These are phyloP conservation scores for Temnothorax ravouxi DNA, from an alignment of 2,888 invertebrate species.

Conservation along the genomic window DNA sequence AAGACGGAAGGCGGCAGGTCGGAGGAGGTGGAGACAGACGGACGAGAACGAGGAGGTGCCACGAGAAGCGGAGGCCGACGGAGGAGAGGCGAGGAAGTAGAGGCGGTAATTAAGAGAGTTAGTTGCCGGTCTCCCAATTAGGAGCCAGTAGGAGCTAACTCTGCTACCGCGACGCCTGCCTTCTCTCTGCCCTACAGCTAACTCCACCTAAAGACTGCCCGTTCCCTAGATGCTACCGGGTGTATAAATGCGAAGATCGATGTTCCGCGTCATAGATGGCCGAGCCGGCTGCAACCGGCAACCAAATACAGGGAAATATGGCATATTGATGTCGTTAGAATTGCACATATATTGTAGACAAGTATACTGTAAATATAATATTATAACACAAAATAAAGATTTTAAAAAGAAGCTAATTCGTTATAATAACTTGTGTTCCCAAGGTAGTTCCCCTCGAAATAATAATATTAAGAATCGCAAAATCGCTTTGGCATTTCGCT, in stretches of 20 bases:
- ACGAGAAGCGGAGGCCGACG: conserved; percentile 66
- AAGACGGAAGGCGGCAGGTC: conserved; percentile 53
- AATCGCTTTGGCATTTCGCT: not conserved
- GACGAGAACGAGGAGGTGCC: conserved; percentile 65
- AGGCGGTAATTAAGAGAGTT: conserved; percentile 88
- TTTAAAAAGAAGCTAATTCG: not conserved
- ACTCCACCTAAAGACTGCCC: conserved; percentile 80
- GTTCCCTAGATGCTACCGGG: conserved; percentile 74
- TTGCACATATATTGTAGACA: conserved; percentile 1
- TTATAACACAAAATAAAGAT: not conserved
- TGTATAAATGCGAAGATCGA: conserved; percentile 66
- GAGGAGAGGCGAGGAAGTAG: conserved; percentile 80
- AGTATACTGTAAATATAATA: not conserved
- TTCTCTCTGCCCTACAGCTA: conserved; percentile 79
- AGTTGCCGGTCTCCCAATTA: conserved; percentile 86
- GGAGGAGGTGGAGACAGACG: conserved; percentile 61
- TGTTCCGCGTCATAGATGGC: conserved; percentile 46
- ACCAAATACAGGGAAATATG: conserved; percentile 24
- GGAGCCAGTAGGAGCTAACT: conserved; percentile 83
- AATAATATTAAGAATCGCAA: not conserved
- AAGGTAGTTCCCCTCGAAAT: not conserved
- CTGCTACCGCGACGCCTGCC: conserved; percentile 77
- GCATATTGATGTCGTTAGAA: not conserved
- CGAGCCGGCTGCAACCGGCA: not conserved
- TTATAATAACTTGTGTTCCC: not conserved